Percentiles rank a stretch among this genome's conserved stretches.
phyloP scores from a whole-genome alignment of 1,140 invertebrate genomes.

The Octopus sinensis region DNA sequence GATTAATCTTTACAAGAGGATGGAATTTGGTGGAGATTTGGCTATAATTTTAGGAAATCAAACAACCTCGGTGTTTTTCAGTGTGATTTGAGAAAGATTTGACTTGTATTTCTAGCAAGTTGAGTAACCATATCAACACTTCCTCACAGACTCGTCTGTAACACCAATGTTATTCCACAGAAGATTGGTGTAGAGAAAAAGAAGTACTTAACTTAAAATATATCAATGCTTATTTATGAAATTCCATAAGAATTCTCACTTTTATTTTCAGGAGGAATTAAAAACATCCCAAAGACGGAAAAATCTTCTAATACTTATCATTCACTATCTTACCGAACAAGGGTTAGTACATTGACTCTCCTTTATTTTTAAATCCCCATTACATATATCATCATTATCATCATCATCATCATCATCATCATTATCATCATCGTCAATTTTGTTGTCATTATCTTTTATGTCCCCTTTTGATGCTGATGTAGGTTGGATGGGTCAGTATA shows the following conservation, averaged over 20 bases:
- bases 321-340: constrained; percentile 73
- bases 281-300: constrained; percentile 68
- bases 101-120: too few relatives aligned
- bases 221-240: too few relatives aligned
- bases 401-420: background rate
- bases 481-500: background rate
- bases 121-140: too few relatives aligned
- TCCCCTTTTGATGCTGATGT: background rate
- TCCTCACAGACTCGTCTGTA: too few relatives aligned
- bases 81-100: too few relatives aligned
- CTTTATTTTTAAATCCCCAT: constrained; percentile 26
- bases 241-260: background rate
- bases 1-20: too few relatives aligned
- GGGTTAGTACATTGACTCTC: constrained; percentile 58
- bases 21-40: too few relatives aligned
- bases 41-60: too few relatives aligned
- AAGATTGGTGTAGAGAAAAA: too few relatives aligned
- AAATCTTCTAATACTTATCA: constrained; percentile 74
- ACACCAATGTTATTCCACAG: too few relatives aligned
- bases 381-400: background rate
- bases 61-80: too few relatives aligned
- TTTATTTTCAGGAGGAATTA: constrained; percentile 56
- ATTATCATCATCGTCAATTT: background rate
- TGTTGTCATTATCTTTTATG: background rate
- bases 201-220: too few relatives aligned